Percentiles rank a stretch among this genome's conserved stretches.
Conservation (phyloP, 1,140 invertebrate genomes). For the Lutraria rhynchaena region DNA sequence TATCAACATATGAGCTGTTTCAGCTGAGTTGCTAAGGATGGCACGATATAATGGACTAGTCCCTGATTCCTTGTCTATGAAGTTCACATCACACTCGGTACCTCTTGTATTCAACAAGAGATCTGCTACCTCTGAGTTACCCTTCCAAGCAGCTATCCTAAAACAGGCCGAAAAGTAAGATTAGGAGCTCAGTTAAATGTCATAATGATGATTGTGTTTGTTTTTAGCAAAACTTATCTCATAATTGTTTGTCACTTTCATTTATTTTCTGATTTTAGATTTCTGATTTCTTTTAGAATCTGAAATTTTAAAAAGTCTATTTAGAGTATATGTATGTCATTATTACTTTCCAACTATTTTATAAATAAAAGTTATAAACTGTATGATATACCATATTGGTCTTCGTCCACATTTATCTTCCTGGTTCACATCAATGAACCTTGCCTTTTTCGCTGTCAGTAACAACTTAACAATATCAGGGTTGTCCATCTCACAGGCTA, state of each 20-base stretch:
- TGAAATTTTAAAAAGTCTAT: too few species aligned
- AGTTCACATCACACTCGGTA: conserved; percentile 75
- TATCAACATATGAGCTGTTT: conserved; percentile 68
- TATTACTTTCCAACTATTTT: too few species aligned
- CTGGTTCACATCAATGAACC: conserved; percentile 73
- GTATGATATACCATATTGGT: conserved; percentile 73
- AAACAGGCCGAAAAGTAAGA: too few species aligned
- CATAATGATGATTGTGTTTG: too few species aligned
- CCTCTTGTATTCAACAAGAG: conserved; percentile 65
- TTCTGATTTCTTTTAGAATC: too few species aligned
- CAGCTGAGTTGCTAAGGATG: conserved; percentile 70
- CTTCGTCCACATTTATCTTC: conserved; percentile 69
- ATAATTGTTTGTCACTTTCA: too few species aligned
- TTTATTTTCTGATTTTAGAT: too few species aligned
- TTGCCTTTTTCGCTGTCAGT: conserved; percentile 65
- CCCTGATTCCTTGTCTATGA: conserved; percentile 75
- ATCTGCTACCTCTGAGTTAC: conserved; percentile 69
- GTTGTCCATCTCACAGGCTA: conserved; percentile 69
- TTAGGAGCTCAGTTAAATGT: too few species aligned
- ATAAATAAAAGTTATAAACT: neutral
- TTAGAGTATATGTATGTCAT: too few species aligned
- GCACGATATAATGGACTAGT: conserved; percentile 73
- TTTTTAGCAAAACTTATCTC: too few species aligned
- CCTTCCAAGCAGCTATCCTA: conserved; percentile 73
- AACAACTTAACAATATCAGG: conserved; percentile 70